Conservation (phyloP, 2,113 vertebrate genomes). For the Platycercus adscitus region DNA sequence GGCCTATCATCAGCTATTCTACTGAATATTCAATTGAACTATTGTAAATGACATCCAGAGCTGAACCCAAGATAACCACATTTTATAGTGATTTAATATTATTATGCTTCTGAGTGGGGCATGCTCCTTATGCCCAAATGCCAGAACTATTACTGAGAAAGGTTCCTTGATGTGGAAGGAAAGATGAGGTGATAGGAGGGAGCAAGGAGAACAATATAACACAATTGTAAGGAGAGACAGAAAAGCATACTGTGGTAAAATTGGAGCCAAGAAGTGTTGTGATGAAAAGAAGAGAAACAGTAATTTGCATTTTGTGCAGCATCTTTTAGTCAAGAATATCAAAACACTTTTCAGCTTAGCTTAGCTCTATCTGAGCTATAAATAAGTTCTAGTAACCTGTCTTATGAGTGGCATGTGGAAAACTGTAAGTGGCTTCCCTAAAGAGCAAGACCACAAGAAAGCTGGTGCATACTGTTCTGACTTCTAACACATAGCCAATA, state of each 20-base stretch:
- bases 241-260: neutral
- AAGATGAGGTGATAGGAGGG: neutral
- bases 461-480: neutral
- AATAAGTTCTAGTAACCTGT: neutral
- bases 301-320: conserved; percentile 17
- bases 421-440: neutral
- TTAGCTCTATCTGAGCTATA: neutral
- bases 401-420: neutral
- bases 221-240: neutral
- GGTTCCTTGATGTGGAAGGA: conserved; percentile 5
- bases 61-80: neutral
- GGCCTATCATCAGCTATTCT: neutral
- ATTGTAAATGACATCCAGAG: neutral
- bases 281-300: conserved; percentile 11
- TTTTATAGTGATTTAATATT: conserved; percentile 29
- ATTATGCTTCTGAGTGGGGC: neutral
- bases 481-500: neutral
- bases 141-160: conserved; percentile 13
- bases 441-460: neutral
- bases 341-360: neutral
- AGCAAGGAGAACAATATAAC: neutral
- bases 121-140: neutral
- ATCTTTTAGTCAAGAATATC: conserved; percentile 8
- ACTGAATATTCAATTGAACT: conserved; percentile 23
- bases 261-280: neutral